Conservation (phyloP, 2,888 invertebrate species). For the Ophioninae sp. region DNA sequence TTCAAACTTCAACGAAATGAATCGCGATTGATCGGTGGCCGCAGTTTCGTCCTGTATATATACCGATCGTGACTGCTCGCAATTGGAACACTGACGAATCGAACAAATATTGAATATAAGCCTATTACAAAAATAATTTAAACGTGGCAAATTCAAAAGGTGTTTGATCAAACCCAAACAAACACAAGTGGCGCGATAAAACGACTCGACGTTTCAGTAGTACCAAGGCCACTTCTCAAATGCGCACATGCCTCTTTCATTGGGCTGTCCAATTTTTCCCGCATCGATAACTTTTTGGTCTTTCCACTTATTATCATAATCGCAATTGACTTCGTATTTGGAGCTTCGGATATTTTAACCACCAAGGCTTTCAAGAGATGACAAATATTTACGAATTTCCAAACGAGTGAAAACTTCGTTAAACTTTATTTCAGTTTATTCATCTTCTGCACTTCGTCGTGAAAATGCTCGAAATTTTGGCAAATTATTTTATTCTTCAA, state of each 20-base stretch:
- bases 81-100: not conserved
- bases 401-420: too few species aligned
- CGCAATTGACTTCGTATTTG: not conserved
- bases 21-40: not conserved
- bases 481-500: too few species aligned
- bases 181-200: slow-evolving; percentile 7
- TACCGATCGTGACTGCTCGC: not conserved
- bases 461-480: too few species aligned
- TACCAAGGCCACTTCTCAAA: not conserved
- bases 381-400: too few species aligned
- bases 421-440: too few species aligned
- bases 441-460: too few species aligned
- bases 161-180: not conserved
- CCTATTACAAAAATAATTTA: not conserved
- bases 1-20: not conserved
- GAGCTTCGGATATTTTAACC: too few species aligned
- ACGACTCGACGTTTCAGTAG: not conserved
- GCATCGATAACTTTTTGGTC: not conserved
- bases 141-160: not conserved
- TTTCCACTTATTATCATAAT: not conserved
- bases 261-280: not conserved
- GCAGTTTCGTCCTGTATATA: slow-evolving; percentile 16
- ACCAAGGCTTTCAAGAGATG: too few species aligned
- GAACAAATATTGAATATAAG: slow-evolving; percentile 15
- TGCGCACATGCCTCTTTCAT: not conserved